Base-by-base conservation (phyloP, 2,888 invertebrate genomes). In the Epirrhoe tristata region DNA sequence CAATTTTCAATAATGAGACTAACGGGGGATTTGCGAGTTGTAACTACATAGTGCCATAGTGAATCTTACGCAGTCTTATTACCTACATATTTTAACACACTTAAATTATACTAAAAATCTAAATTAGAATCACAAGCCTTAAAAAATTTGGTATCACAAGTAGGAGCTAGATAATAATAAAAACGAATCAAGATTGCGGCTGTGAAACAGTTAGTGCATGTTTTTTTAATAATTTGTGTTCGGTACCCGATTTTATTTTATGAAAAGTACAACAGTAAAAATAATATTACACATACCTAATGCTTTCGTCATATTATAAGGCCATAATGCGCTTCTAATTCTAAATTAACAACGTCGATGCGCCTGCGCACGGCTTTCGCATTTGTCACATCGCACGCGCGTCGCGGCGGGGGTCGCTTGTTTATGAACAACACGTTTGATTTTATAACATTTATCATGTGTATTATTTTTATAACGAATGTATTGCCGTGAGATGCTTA, bases 341-440 rank as follows among this genome's bases (percentile, higher is more conserved):
- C 6, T 16, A 36, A 6, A 16, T 64, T 12, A 39, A 54, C 55
- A 24, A 32, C 50, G 55, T 34, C 34, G 16, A 52, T 66, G 66
- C 65, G 70, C 73, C 0, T 1, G 73, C 73, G 69, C 72, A 71
- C 74, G 73, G 59, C 58, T 48, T 59, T 62, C 57, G 67, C 72
- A 69, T 74, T 73, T 67, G 63, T 73, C 71, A 69, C 39, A 43
- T 48, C 48, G 56, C 66, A 58, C 66, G 50, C 69, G 65, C 58
- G 17, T 54, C 67, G 54, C 71, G 39, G 68, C 66, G 66, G 66
- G 71, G 74, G 74, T 67, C 52, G 53, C 67, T 66, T 67, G 68
- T 71, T 71, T 70, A 70, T 69, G 67, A 58, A 67, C 66, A 74
- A 69, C 74, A 74, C 64, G 73, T 71, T 64, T 68, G 68, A 70